phyloP scores from a whole-genome alignment of 1,140 invertebrate genomes.

The Drosophila watanabei region DNA sequence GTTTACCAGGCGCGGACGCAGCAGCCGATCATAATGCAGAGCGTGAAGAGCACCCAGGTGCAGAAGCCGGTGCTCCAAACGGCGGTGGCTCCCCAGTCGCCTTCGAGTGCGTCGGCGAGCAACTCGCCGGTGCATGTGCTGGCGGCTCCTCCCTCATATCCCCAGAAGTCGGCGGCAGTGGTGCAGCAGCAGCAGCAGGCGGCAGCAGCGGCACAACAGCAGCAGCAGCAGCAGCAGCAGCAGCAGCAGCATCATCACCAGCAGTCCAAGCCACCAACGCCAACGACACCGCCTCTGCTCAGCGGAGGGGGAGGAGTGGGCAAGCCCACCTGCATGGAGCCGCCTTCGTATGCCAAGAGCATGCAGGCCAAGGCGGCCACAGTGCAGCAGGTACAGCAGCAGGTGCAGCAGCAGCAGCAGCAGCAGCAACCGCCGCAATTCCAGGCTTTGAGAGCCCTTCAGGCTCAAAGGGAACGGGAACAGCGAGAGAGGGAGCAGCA shows the following conservation, averaged over 20 bases:
- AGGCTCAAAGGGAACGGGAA: slow-evolving; percentile 52
- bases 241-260: slow-evolving; percentile 88
- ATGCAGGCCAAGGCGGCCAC: slow-evolving; percentile 93
- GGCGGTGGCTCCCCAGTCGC: slow-evolving; percentile 94
- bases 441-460: slow-evolving; percentile 55
- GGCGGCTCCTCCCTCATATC: slow-evolving; percentile 92
- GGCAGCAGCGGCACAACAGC: slow-evolving; percentile 70
- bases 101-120: slow-evolving; percentile 86
- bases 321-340: slow-evolving; percentile 92
- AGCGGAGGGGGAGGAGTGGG: slow-evolving; percentile 56
- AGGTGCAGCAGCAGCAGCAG: slow-evolving; percentile 77
- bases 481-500: slow-evolving; percentile 38
- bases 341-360: slow-evolving; percentile 95
- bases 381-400: slow-evolving; percentile 87
- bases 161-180: slow-evolving; percentile 84
- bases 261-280: slow-evolving; percentile 86
- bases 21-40: slow-evolving; percentile 97
- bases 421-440: slow-evolving; percentile 73
- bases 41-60: slow-evolving; percentile 97
- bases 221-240: slow-evolving; percentile 87
- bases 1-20: slow-evolving; percentile 92
- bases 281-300: slow-evolving; percentile 87
- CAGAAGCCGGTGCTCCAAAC: slow-evolving; percentile 97
- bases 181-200: slow-evolving; percentile 88
- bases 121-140: slow-evolving; percentile 86